phyloP scores from a whole-genome alignment of 2,888 invertebrate species.

The Nasonovia ribisnigri region DNA sequence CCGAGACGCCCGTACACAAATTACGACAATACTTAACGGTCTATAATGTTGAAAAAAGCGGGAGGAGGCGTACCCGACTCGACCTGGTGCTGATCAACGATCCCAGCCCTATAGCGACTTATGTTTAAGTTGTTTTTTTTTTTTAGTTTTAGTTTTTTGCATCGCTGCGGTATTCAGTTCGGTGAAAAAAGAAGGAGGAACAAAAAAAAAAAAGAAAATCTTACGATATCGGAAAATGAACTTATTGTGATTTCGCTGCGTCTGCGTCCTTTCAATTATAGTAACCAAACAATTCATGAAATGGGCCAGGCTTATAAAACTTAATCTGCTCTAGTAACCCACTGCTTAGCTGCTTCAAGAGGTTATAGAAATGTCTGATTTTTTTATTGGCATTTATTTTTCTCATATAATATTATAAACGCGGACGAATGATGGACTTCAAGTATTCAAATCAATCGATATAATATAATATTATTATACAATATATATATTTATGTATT shows the following conservation, averaged over 20 bases:
- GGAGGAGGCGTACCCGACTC: background rate
- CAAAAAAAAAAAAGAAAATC: slow-evolving; percentile 20
- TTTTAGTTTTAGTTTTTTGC: background rate
- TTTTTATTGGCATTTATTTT: background rate
- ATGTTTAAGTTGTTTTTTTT: background rate
- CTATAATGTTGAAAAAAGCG: slow-evolving; percentile 18
- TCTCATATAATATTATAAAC: background rate
- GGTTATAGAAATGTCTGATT: background rate
- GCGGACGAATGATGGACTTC: background rate
- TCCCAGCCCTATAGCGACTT: background rate
- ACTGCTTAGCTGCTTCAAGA: background rate
- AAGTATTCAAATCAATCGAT: background rate
- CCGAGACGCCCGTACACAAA: slow-evolving; percentile 28
- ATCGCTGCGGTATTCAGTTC: slow-evolving; percentile 17
- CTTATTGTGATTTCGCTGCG: slow-evolving; percentile 45
- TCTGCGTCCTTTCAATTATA: slow-evolving; percentile 34
- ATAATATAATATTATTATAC: background rate
- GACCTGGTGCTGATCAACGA: slow-evolving; percentile 13
- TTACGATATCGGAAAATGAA: slow-evolving; percentile 6
- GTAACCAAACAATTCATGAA: slow-evolving; percentile 23
- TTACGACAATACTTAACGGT: slow-evolving; percentile 27
- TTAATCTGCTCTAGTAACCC: slow-evolving; percentile 1
- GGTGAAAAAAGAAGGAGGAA: background rate
- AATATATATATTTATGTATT: background rate
- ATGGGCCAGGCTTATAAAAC: background rate